Evolutionary conservation across 1,140 invertebrate species (phyloP).

Genomic region (Leptopilina boulardi): DNA sequence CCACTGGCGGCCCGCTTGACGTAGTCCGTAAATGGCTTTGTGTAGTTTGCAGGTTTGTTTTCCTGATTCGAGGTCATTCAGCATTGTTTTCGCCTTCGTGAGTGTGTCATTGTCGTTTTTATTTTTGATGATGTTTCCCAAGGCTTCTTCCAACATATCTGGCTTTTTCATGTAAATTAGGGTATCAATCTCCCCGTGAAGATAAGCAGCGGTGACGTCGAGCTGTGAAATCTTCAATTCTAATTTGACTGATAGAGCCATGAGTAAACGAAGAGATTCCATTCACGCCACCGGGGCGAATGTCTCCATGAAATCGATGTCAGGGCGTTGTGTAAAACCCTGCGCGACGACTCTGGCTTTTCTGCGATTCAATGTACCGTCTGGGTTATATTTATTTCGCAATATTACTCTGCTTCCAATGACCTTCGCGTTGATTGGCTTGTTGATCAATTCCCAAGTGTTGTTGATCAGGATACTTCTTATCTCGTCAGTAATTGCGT

Average conservation of each 20-base stretch:
- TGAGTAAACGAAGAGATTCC: neutral
- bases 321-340: neutral
- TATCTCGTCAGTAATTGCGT: neutral
- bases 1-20: neutral
- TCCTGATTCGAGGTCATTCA: neutral
- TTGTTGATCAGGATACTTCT: neutral
- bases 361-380: neutral
- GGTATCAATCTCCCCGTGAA: neutral
- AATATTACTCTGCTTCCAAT: neutral
- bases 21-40: neutral
- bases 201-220: neutral
- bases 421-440: neutral
- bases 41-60: neutral
- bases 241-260: neutral
- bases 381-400: neutral
- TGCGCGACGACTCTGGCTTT: neutral
- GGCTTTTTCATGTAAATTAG: neutral
- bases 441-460: neutral
- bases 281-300: neutral
- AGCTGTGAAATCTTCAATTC: neutral
- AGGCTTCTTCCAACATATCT: neutral
- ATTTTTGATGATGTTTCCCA: neutral
- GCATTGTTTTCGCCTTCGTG: neutral
- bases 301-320: neutral
- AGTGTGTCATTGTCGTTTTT: neutral